Conservation (phyloP, 2,888 invertebrate genomes). For the Allophyes oxyacanthae region DNA sequence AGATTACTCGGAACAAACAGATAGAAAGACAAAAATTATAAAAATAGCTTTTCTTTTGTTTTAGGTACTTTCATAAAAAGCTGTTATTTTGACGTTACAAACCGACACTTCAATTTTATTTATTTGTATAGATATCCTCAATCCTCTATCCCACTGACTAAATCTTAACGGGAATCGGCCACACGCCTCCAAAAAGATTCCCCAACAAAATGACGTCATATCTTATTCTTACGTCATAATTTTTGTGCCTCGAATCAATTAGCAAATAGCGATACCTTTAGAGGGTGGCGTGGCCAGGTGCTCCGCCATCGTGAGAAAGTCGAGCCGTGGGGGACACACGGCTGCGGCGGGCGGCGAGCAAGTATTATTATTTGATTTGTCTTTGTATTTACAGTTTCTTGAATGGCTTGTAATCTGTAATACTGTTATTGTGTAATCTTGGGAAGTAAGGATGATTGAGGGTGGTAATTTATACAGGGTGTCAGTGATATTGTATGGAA, state of each 20-base stretch:
- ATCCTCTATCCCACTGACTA: neutral
- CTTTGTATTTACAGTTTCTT: constrained; percentile 34
- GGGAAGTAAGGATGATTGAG: constrained; percentile 30
- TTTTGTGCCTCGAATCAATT: constrained; percentile 41
- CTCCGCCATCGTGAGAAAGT: constrained; percentile 49
- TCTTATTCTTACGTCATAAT: constrained; percentile 21
- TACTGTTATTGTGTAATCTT: constrained; percentile 39
- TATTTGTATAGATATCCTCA: too few species aligned
- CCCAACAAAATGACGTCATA: constrained; percentile 40
- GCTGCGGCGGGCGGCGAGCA: constrained; percentile 54
- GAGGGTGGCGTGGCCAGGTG: constrained; percentile 50
- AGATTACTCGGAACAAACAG: too few species aligned
- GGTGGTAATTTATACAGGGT: constrained; percentile 26
- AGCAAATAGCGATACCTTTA: constrained; percentile 52
- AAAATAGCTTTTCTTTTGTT: too few species aligned
- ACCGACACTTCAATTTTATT: too few species aligned
- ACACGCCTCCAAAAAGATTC: constrained; percentile 44
- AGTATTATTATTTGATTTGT: constrained; percentile 37
- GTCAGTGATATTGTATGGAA: too few species aligned
- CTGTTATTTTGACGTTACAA: too few species aligned
- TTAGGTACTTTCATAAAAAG: too few species aligned
- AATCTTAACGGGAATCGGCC: constrained; percentile 22
- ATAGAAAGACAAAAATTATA: too few species aligned
- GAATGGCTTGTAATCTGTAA: constrained; percentile 24
- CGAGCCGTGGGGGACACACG: constrained; percentile 53